Evolutionary conservation across 2,888 invertebrate genomes (phyloP), one percentile per base, ranked within the genome.

Genomic region (Listrodromus nycthemerus): DNA sequence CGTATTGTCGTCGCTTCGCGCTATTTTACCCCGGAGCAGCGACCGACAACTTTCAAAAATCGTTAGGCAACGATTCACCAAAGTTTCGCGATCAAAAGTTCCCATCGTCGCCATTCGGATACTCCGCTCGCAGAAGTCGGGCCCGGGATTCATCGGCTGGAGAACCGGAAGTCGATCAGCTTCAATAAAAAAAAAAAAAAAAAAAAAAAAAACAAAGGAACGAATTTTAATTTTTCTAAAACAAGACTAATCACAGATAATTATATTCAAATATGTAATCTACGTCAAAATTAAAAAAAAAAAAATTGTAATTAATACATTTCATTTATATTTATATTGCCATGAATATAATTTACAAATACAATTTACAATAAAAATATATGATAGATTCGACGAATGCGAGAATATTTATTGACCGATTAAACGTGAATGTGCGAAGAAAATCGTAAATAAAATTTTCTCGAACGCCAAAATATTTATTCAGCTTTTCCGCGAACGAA

Each of bases 11-110:
- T 61, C 77, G 55, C 67, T 76, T 33, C 48, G 65, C 55, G 45
- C 77, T 65, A 66, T 80, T 71, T 70, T 76, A 45, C 71, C 61
- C 50, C 61, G 30, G 33, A 61, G 71, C 66, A 63, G 70, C 73
- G 82, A 71, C 61, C 80, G 79, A 66, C 48, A 84, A 86, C 85
- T 86, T 83, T 86, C 41, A 82, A 83, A 87, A 87, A 87, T 86
- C 84, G 84, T 87, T 87, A 87, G 41, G 85, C 79, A 65, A 52
- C 85, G 73, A 87, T 87, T 87, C 85, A 86, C 61, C 70, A 79
- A 84, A 83, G 75, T 83, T 83, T 83, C 84, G 52, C 52, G 74
- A 78, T 80, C 77, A 80, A 58, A 80, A 77, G 80, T 82, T 66
- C 21, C 45, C 58, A 21, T 80, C 65, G 70, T 55, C 19, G n/a